These are phyloP conservation scores for Astropecten irregularis DNA, from an alignment of 53 echinoderm and acorn worm species.

Conservation along the genomic window DNA sequence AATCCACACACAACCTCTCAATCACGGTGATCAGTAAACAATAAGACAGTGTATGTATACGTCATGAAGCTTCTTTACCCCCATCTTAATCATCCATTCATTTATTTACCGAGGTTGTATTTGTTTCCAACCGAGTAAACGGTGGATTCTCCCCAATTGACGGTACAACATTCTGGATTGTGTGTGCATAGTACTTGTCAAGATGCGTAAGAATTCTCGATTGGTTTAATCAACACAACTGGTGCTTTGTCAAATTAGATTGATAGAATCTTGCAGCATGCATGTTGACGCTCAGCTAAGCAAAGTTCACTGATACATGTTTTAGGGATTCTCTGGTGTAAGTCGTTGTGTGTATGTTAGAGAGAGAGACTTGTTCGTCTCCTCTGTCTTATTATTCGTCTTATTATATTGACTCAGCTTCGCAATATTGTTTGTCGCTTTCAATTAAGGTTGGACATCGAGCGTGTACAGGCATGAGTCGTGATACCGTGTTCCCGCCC, in stretches of 20 bases:
- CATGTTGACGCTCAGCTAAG: constrained; percentile 12
- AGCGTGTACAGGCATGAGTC: background rate
- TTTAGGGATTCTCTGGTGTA: too few relatives aligned
- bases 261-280: background rate
- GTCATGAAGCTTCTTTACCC: too few relatives aligned
- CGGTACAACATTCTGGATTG: background rate
- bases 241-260: background rate
- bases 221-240: background rate
- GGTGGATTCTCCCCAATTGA: background rate
- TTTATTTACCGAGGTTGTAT: constrained; percentile 4
- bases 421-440: background rate
- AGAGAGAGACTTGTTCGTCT: background rate
- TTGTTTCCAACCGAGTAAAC: background rate
- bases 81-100: too few relatives aligned
- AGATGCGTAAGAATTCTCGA: constrained; percentile 8
- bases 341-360: background rate
- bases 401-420: constrained; percentile 24
- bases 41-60: too few relatives aligned
- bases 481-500: too few relatives aligned
- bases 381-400: background rate
- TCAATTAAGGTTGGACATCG: background rate
- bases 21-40: too few relatives aligned
- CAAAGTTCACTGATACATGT: constrained; percentile 39
- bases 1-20: too few relatives aligned
- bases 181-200: too few relatives aligned